Evolutionary conservation across 2,797 vertebrate genomes (phyloP), one percentile per base, ranked within the genome.

Genomic region (Salarias fasciatus): DNA sequence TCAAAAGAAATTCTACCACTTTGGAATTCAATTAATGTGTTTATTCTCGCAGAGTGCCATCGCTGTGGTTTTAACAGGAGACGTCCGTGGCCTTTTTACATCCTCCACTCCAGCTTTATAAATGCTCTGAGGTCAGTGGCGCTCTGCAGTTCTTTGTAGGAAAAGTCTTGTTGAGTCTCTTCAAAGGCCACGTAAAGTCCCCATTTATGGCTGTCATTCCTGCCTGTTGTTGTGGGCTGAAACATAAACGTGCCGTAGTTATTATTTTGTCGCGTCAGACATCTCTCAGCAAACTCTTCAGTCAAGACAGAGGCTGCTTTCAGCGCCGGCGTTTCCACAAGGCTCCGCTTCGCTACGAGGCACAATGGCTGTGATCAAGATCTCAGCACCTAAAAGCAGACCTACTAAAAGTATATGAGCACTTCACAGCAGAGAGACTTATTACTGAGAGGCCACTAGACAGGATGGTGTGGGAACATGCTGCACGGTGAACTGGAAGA

Each of bases 61-160:
- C 43, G 30, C 31, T 83, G 75, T 68, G 77, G 82, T 81, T 82
- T 79, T 44, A 58, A 64, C 47, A 67, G 64, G 74, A 76, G 74
- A 66, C 44, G 31, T 65, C 50, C 53, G n/a, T 24, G 45, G 64
- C 66, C 74, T 79, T 79, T 84, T 87, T 80, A 83, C 72, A 69
- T 72, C 67, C 65, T 69, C 62, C 38, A 37, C 61, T 63, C 35
- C 42, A 64, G 74, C 79, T 61, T n/a, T 57, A 50, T 80, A 77
- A 83, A 79, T 79, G 75, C 83, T 87, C 86, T 53, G 75, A 88
- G 87, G 88, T 84, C 83, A 83, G 64, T 61, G 64, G 57, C 58
- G 74, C 69, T 74, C 62, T 77, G 66, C 63, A 63, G 67, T 55
- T 73, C 56, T 84, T 72, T 79, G 81, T 50, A 56, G 64, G 12